Evolutionary conservation across 1,140 invertebrate species (phyloP).

Genomic region (Pentalonia nigronervosa): DNA sequence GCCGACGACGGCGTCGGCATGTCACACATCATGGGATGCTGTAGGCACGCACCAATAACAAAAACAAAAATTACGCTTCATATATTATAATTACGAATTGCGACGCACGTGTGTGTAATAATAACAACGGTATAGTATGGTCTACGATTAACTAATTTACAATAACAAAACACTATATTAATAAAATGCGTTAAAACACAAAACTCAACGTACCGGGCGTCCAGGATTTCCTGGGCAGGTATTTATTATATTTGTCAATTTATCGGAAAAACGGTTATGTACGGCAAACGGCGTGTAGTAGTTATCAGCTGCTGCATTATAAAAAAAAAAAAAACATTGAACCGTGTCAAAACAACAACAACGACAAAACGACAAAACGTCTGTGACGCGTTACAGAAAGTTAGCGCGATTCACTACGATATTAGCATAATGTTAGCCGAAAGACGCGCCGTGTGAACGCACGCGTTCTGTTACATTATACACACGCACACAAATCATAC

Average conservation of each 20-base stretch:
- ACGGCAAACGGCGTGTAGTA: constrained; percentile 22
- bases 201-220: constrained; percentile 50
- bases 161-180: background rate
- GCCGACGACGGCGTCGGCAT: constrained; percentile 37
- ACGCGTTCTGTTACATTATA: background rate
- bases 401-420: background rate
- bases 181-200: constrained; percentile 39
- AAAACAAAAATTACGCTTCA: constrained; percentile 12
- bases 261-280: constrained; percentile 36
- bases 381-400: background rate
- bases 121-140: background rate
- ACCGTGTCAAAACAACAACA: background rate
- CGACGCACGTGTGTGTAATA: background rate
- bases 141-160: constrained; percentile 18
- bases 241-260: constrained; percentile 24
- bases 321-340: constrained; percentile 31
- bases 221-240: constrained; percentile 42
- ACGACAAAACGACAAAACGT: background rate
- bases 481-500: constrained; percentile 42
- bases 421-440: constrained; percentile 6
- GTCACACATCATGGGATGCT: constrained; percentile 59
- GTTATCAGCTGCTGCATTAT: constrained; percentile 15
- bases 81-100: background rate
- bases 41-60: constrained; percentile 22
- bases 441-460: background rate